Conservation (phyloP, 2,888 invertebrate genomes). For the Dusona sp. region DNA sequence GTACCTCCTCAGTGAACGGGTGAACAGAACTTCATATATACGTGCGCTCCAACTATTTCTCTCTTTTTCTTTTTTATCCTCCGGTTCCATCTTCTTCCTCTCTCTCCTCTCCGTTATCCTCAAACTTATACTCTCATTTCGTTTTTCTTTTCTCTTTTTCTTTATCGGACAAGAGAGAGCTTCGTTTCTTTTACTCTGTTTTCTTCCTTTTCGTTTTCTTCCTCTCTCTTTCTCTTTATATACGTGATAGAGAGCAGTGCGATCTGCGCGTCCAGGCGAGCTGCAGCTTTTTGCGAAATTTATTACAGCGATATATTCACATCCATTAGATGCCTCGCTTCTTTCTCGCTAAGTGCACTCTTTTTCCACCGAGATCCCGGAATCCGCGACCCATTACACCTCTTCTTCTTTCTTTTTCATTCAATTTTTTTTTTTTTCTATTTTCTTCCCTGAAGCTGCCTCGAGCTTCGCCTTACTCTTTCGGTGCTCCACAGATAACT, state of each 20-base stretch:
- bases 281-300: conserved; percentile 83
- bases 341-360: conserved; percentile 77
- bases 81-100: conserved; percentile 69
- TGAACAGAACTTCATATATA: conserved; percentile 40
- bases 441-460: conserved; percentile 11
- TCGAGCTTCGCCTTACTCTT: conserved; percentile 2
- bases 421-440: conserved; percentile 36
- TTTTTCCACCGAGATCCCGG: conserved; percentile 71
- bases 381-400: conserved; percentile 65
- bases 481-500: background rate
- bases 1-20: conserved; percentile 41
- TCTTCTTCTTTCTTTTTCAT: conserved; percentile 26
- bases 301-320: conserved; percentile 85
- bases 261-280: conserved; percentile 55
- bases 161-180: conserved; percentile 15
- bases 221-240: background rate
- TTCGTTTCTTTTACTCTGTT: conserved; percentile 4
- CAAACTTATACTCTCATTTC: conserved; percentile 48
- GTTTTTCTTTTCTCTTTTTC: conserved; percentile 44
- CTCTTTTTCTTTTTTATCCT: conserved; percentile 67
- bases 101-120: conserved; percentile 31
- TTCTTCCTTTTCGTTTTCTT: conserved; percentile 29
- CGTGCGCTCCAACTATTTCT: conserved; percentile 55
- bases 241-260: conserved; percentile 35
- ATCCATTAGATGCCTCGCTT: conserved; percentile 84